Evolutionary conservation across 2,113 vertebrate genomes (phyloP).

Genomic region (Anguilla rostrata): DNA sequence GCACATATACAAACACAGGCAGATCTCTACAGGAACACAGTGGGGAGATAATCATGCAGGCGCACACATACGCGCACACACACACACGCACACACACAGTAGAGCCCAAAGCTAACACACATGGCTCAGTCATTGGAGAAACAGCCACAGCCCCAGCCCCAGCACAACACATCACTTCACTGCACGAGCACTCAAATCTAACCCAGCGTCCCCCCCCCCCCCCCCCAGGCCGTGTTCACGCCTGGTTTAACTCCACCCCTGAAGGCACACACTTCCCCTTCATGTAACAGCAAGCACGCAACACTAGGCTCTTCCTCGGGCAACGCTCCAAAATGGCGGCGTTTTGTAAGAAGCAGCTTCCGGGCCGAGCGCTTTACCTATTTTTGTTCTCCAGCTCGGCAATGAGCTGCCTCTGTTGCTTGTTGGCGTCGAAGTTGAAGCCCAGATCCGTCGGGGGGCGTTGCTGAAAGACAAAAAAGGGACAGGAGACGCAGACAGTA

Average conservation of each 20-base stretch:
- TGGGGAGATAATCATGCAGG: neutral
- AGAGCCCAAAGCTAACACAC: neutral
- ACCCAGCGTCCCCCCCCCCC: neutral
- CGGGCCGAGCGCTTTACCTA: conserved; percentile 66
- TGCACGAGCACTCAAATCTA: neutral
- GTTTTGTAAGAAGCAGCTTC: neutral
- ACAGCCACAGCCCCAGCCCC: neutral
- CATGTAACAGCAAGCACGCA: neutral
- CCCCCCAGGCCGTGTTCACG: neutral
- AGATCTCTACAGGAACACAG: conserved; percentile 73
- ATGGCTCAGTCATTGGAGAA: neutral
- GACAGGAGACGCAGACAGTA: neutral
- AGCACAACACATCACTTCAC: neutral
- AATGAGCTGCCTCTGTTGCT: conserved; percentile 91
- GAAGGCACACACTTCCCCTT: neutral
- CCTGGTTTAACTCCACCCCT: neutral
- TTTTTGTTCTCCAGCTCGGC: conserved; percentile 94
- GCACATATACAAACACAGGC: neutral
- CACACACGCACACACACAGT: neutral
- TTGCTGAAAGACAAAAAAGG: conserved; percentile 61
- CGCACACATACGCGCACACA: conserved; percentile 20
- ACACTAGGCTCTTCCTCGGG: neutral
- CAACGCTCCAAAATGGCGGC: neutral
- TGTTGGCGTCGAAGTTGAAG: conserved; percentile 89
- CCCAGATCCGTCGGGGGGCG: conserved; percentile 74